phyloP scores from a whole-genome alignment of 2,113 vertebrate genomes.

The Dissostichus mawsoni region DNA sequence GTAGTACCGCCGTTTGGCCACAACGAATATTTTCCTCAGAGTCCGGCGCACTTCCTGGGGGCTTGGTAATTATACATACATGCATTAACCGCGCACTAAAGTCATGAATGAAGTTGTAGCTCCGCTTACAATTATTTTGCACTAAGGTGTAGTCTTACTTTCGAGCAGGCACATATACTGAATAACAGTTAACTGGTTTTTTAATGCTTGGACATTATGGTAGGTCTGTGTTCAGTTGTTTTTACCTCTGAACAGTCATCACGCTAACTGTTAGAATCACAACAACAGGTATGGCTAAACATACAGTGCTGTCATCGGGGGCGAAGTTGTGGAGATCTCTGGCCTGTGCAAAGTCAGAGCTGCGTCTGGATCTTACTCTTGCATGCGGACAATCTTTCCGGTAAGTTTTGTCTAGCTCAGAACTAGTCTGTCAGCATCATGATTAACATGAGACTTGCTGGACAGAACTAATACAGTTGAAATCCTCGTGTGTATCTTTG shows the following conservation, averaged over 20 bases:
- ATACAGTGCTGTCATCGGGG: conserved; percentile 77
- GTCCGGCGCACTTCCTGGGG: too few species aligned
- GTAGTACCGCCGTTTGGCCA: too few species aligned
- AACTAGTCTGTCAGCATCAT: not conserved
- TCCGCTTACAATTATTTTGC: not conserved
- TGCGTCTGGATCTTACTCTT: conserved; percentile 91
- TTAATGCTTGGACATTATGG: too few species aligned
- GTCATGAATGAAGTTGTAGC: not conserved
- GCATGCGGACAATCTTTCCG: conserved; percentile 92
- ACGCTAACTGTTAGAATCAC: not conserved
- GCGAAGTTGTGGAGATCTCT: conserved; percentile 85
- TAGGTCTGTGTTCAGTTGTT: not conserved
- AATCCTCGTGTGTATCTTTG: not conserved
- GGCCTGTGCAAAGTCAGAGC: conserved; percentile 85
- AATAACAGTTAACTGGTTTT: not conserved
- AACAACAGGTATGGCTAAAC: conserved; percentile 76
- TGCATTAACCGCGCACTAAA: too few species aligned
- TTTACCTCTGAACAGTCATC: not conserved
- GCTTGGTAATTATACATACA: too few species aligned
- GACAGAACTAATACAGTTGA: not conserved
- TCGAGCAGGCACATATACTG: too few species aligned
- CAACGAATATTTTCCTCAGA: too few species aligned
- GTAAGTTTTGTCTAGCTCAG: conserved; percentile 72
- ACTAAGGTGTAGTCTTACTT: not conserved
- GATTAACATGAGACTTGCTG: not conserved